A percentile compares a stretch with the other conserved stretches of the same genome.
Conservation (phyloP, 2,113 vertebrate species). For the Acanthochromis polyacanthus region DNA sequence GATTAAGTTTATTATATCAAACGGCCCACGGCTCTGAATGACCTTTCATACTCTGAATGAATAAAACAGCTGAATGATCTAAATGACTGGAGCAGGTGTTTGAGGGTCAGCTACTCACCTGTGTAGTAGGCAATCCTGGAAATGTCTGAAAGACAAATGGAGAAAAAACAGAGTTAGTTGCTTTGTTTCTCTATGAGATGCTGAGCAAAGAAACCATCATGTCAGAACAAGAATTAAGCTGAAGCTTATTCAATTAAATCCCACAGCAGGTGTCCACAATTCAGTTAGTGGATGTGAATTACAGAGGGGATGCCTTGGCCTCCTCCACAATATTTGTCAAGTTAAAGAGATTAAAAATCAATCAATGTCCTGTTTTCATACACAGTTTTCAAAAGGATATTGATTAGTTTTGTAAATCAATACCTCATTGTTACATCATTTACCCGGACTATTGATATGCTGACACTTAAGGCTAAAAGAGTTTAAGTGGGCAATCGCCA, state of each 20-base stretch:
- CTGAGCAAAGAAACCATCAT: conserved; percentile 9
- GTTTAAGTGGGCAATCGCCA: conserved; percentile 6
- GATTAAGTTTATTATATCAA: not conserved
- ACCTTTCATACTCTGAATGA: conserved; percentile 1
- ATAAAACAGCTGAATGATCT: conserved; percentile 1
- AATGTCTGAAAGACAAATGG: conserved; percentile 87
- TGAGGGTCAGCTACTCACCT: conserved; percentile 82
- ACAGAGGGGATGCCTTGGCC: not conserved
- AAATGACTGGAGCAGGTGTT: not conserved
- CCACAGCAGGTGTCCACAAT: conserved; percentile 34
- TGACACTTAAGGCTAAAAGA: conserved; percentile 3
- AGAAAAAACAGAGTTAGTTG: conserved; percentile 61
- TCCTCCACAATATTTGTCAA: conserved; percentile 14
- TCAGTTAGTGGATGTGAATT: conserved; percentile 15
- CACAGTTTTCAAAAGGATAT: conserved; percentile 15
- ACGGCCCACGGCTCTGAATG: not conserved
- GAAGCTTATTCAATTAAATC: conserved; percentile 15
- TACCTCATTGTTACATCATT: conserved; percentile 42
- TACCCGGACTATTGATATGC: not conserved
- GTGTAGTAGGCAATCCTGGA: conserved; percentile 89
- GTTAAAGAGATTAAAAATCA: conserved; percentile 30
- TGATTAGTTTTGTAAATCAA: conserved; percentile 54
- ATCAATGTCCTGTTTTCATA: conserved; percentile 28
- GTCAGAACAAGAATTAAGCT: not conserved
- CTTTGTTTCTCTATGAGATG: not conserved